A percentile compares a stretch with the other conserved stretches of the same genome.
Conservation (phyloP, 2,888 invertebrate genomes). For the Pycnomerus fuliginosus region DNA sequence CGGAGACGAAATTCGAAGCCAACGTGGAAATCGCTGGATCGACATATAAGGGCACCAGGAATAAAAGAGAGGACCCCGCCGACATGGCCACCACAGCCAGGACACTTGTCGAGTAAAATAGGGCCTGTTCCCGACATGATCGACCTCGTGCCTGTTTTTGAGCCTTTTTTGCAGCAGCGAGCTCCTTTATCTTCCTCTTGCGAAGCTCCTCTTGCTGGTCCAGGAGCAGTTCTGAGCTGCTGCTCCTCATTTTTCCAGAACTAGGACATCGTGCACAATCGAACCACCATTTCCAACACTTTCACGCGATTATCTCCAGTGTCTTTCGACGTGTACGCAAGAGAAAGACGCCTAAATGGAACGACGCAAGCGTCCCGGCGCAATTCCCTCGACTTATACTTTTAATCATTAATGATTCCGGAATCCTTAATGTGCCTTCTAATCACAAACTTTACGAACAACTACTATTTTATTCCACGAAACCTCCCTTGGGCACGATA, state of each 20-base stretch:
- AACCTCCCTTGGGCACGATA: no score
- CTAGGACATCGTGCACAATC: slow-evolving; percentile 45
- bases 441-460: no score
- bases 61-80: slow-evolving; percentile 70
- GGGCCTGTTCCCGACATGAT: slow-evolving; percentile 66
- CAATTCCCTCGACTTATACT: no score
- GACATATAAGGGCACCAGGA: slow-evolving; percentile 73
- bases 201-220: slow-evolving; percentile 71
- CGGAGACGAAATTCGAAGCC: slow-evolving; percentile 72
- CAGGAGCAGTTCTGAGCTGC: slow-evolving; percentile 76
- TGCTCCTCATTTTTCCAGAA: slow-evolving; percentile 63
- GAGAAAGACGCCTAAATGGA: no score
- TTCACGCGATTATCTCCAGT: no score
- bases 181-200: slow-evolving; percentile 61
- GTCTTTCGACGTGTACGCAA: no score
- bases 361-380: no score
- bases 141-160: slow-evolving; percentile 54
- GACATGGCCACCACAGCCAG: slow-evolving; percentile 70
- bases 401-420: no score
- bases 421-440: no score
- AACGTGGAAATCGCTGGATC: slow-evolving; percentile 67
- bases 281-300: no score
- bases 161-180: slow-evolving; percentile 52
- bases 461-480: no score
- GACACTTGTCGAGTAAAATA: slow-evolving; percentile 70